phyloP scores from a whole-genome alignment of 2,888 invertebrate genomes.

The Andricus quercusramuli region DNA sequence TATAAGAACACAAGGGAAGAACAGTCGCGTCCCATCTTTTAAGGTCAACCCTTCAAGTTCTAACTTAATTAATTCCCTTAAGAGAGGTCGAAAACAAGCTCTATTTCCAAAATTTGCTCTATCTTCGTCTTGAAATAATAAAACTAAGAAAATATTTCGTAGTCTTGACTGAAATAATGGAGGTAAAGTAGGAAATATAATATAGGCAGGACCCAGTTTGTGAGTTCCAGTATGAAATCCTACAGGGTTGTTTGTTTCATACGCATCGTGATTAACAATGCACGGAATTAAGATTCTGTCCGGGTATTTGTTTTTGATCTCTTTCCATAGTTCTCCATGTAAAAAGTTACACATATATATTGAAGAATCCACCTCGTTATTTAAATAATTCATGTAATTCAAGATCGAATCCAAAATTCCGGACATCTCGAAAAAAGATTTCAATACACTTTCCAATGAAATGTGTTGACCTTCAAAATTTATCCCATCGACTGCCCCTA shows the following conservation, averaged over 20 bases:
- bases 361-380: no score
- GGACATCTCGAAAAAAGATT: no score
- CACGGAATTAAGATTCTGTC: constrained; percentile 46
- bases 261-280: no score
- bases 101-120: constrained; percentile 43
- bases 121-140: constrained; percentile 39
- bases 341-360: constrained; percentile 31
- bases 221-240: no score
- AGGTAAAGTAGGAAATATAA: constrained; percentile 43
- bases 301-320: constrained; percentile 38
- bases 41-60: no score
- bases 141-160: constrained; percentile 44
- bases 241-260: no score
- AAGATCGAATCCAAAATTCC: background rate
- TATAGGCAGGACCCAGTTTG: no score
- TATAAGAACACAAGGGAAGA: no score
- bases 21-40: no score
- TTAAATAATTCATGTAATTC: constrained; percentile 7
- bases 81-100: constrained; percentile 30
- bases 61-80: no score
- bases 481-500: no score
- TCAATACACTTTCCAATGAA: background rate
- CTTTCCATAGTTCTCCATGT: constrained; percentile 45
- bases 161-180: constrained; percentile 43
- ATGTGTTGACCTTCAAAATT: constrained; percentile 25